These are phyloP conservation scores for Cinara cedri DNA, from an alignment of 2,888 invertebrate species.

Conservation along the genomic window DNA sequence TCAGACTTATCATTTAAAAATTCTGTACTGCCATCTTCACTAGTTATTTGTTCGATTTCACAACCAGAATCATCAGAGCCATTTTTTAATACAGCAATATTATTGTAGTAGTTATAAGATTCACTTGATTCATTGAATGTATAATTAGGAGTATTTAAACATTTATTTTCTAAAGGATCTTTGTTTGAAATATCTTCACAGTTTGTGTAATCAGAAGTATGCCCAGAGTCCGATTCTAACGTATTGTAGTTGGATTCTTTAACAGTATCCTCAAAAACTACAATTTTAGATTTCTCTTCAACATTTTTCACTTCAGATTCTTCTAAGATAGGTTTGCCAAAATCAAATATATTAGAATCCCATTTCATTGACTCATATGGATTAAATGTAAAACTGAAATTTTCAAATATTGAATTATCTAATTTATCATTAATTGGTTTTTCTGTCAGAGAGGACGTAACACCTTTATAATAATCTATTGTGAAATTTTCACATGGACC, in stretches of 20 bases:
- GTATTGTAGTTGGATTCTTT: slow-evolving; percentile 46
- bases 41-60: slow-evolving; percentile 59
- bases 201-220: slow-evolving; percentile 51
- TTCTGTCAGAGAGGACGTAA: slow-evolving; percentile 64
- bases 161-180: slow-evolving; percentile 41
- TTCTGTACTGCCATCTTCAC: slow-evolving; percentile 58
- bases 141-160: slow-evolving; percentile 31
- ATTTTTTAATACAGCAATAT: slow-evolving; percentile 35
- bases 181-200: slow-evolving; percentile 53
- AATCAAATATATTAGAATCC: slow-evolving; percentile 52
- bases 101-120: slow-evolving; percentile 40
- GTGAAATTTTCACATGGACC: slow-evolving; percentile 69
- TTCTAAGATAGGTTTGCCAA: slow-evolving; percentile 20
- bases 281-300: slow-evolving; percentile 8
- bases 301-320: slow-evolving; percentile 20
- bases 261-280: neutral
- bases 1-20: slow-evolving; percentile 54
- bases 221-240: slow-evolving; percentile 41
- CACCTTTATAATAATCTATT: slow-evolving; percentile 66
- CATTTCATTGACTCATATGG: slow-evolving; percentile 52
- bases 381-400: slow-evolving; percentile 53
- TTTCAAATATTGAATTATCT: slow-evolving; percentile 54
- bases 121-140: slow-evolving; percentile 43
- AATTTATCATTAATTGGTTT: slow-evolving; percentile 42
- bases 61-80: slow-evolving; percentile 59